These are phyloP conservation scores for Echinarachnius parma DNA, from an alignment of 53 echinoderm and acorn worm genomes.

Conservation along the genomic window DNA sequence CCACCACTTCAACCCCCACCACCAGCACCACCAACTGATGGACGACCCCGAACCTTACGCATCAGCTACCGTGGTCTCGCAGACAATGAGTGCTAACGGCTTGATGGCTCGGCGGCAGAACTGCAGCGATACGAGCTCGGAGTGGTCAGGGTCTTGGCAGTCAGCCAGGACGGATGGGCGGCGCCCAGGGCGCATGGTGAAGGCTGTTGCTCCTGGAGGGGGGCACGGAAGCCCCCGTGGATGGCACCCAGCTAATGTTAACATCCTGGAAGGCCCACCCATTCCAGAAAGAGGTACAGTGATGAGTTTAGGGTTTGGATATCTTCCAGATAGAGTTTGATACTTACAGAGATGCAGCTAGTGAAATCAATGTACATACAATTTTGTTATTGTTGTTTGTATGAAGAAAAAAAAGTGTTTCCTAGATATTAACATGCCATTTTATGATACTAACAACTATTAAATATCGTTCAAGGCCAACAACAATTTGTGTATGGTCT, in stretches of 20 bases:
- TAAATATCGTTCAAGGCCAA: too few species aligned
- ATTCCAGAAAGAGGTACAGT: constrained; percentile 56
- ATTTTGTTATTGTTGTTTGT: too few species aligned
- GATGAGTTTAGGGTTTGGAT: too few species aligned
- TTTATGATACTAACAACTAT: too few species aligned
- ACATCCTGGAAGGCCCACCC: constrained; percentile 22
- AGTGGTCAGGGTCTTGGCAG: constrained; percentile 63
- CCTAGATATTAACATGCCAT: neutral
- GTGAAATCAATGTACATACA: too few species aligned
- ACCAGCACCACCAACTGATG: constrained; percentile 14
- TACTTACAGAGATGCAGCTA: too few species aligned
- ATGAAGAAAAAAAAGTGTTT: too few species aligned
- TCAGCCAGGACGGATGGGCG: constrained; percentile 42
- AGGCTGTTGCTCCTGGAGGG: neutral
- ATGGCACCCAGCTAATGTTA: too few species aligned
- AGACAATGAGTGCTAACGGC: constrained; percentile 8
- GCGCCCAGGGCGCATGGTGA: constrained; percentile 22
- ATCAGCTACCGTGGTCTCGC: constrained; percentile 77
- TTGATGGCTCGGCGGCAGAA: constrained; percentile 39
- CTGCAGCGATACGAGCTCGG: constrained; percentile 60
- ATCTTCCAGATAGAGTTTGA: too few species aligned
- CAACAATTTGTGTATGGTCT: too few species aligned
- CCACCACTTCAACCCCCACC: constrained; percentile 41
- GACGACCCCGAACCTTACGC: constrained; percentile 91
- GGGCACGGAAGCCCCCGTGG: constrained; percentile 36